phyloP scores from a whole-genome alignment of 2,113 vertebrate species.

The Microtus montanus region DNA sequence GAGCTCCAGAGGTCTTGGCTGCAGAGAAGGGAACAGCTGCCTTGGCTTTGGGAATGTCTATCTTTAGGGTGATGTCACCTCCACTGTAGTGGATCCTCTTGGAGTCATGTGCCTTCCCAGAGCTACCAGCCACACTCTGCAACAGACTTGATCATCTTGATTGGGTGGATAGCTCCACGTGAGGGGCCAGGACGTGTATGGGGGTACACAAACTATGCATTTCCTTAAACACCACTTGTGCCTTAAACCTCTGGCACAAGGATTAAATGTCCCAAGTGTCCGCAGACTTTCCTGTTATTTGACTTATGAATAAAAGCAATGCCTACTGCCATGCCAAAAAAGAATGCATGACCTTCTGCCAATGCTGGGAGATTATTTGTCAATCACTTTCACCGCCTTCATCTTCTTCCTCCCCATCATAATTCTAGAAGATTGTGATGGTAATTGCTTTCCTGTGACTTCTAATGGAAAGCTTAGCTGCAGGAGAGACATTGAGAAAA shows the following conservation, averaged over 20 bases:
- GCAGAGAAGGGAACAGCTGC: not conserved
- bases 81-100: not conserved
- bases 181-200: no score
- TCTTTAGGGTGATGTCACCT: not conserved
- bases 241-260: constrained; percentile 10
- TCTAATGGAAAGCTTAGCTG: not conserved
- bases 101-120: rapidly evolving
- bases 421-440: not conserved
- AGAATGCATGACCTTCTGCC: no score
- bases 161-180: not conserved
- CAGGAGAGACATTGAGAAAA: not conserved
- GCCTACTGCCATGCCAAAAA: not conserved
- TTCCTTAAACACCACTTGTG: constrained; percentile 31
- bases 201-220: not conserved
- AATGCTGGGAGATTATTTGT: not conserved
- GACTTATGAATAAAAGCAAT: constrained; percentile 60
- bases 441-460: not conserved
- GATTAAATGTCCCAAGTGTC: constrained; percentile 24
- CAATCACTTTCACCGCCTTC: not conserved
- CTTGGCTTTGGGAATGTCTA: not conserved
- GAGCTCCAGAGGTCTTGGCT: not conserved
- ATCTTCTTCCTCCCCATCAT: not conserved
- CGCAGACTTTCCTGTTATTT: constrained; percentile 62
- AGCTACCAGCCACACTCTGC: not conserved
- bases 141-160: rapidly evolving